Evolutionary conservation across 2,113 vertebrate species (phyloP), one percentile per base, ranked within the genome.

Genomic region (Callocephalon fimbriatum): DNA sequence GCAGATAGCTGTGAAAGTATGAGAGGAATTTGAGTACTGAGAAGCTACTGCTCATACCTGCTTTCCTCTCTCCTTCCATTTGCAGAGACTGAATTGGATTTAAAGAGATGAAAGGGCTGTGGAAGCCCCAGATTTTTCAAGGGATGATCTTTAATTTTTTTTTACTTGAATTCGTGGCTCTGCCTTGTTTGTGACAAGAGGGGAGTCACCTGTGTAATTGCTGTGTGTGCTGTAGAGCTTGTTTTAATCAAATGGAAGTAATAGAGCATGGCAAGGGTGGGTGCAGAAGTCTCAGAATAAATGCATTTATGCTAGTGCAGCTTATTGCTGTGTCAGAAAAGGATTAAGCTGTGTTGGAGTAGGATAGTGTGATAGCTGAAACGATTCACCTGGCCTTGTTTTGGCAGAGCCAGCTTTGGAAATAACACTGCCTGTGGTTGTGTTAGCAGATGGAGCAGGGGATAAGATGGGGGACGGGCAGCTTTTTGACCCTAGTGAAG

Each of bases 21-120:
- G 85, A 90, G 77, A 83, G 85, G 95, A 94, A 84, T 96, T 62
- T 77, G 59, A 77, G 27, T 78, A 12, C 32, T 48, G 51, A 73
- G 71, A 48, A 91, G 66, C 54, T 91, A 18, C 81, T 78, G 38
- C 74, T 80, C 0, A 3, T 94, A 89, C 90, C 74, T 97, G 85
- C 81, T 86, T 53, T 79, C 37, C 37, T 65, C 73, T 48, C 0
- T 38, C 7, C 18, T 53, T 65, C 35, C 20, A 0, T 50, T 61
- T 66, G 47, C 6, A 11, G 63, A 65, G 62, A 4, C 15, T 19
- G 42, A 91, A 8, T 29, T 54, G 35, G 13, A 6, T 62, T 9
- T 77, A 6, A 67, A 37, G 61, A 72, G 26, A 15, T 44, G 35
- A 83, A 70, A 21, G 12, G 29, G 42, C 14, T 50, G 17, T 38